Evolutionary conservation across 2,888 invertebrate species (phyloP), one percentile per base, ranked within the genome.

Genomic region (Schizaphis graminum): DNA sequence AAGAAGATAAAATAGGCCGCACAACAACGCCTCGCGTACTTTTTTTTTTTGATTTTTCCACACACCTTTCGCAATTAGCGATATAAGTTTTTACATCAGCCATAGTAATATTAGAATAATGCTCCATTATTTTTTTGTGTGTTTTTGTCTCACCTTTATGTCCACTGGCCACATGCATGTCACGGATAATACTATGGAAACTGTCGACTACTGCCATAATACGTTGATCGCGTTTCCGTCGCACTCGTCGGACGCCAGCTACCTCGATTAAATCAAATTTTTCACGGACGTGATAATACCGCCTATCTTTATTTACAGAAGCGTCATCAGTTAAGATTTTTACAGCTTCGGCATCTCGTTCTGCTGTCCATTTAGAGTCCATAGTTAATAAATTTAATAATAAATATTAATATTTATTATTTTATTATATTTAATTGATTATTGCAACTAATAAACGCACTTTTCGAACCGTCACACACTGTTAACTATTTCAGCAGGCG

Each of bases 361-460:
- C 5, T 47, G 44, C 44, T 47, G 7, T 47, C 44, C 5, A 47
- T 47, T 47, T 47, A 47, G 44, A 47, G 44, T 47, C 44, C 7
- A 47, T 47, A 47, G 44, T 47, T 8, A 0, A 1, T 41, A 41
- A 41, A 1, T 41, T 2, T 41, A 41, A 3, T 41, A 41, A 41
- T 41, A 41, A 2, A 41, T 2, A 3, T 41, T 41, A 41, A 1
- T 41, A 3, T 1, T 3, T 41, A 3, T 41, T 41, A 3, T 41
- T 41, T 3, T n/a, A n/a, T n/a, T n/a, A n/a, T n/a, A n/a, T 1
- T 41, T 3, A 3, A 3, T 41, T 1, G 1, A 41, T 1, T 41
- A 3, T 41, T 1, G 1, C 41, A 1, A 41, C 41, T n/a, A n/a
- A n/a, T n/a, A n/a, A 3, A 3, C 3, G 1, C 3, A 2, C 3